These are phyloP conservation scores for Rynchops niger DNA, from an alignment of 2,113 vertebrate genomes.

Conservation along the genomic window DNA sequence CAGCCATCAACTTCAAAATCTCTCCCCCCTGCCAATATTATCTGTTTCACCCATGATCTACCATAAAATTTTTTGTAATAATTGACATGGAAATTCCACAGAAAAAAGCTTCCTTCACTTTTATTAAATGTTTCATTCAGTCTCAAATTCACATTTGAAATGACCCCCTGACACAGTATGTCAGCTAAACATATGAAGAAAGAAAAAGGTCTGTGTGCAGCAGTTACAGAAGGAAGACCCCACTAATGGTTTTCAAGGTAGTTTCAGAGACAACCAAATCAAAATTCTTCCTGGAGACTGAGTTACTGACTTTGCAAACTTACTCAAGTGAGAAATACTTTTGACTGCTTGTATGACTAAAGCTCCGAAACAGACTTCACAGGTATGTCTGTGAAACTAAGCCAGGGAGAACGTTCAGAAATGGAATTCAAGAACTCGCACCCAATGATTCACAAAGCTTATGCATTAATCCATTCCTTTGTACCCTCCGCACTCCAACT, in stretches of 20 bases:
- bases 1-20: neutral
- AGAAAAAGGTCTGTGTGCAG: neutral
- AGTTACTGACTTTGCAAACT: neutral
- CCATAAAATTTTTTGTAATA: neutral
- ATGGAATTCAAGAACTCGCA: neutral
- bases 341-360: neutral
- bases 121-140: neutral
- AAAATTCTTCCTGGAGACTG: neutral
- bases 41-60: neutral
- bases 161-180: neutral
- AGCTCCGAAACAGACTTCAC: neutral
- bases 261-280: neutral
- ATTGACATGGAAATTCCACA: neutral
- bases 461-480: neutral
- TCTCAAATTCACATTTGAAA: neutral
- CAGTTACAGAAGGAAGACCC: neutral
- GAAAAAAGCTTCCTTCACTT: neutral
- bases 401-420: neutral
- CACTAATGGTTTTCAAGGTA: neutral
- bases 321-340: neutral
- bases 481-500: neutral
- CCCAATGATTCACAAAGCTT: neutral
- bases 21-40: neutral
- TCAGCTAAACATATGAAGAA: neutral
- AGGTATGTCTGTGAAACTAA: neutral